A percentile compares a stretch with the other conserved stretches of the same genome.
These are phyloP conservation scores for Egretta garzetta DNA, from an alignment of 2,113 vertebrate genomes.

Conservation along the genomic window DNA sequence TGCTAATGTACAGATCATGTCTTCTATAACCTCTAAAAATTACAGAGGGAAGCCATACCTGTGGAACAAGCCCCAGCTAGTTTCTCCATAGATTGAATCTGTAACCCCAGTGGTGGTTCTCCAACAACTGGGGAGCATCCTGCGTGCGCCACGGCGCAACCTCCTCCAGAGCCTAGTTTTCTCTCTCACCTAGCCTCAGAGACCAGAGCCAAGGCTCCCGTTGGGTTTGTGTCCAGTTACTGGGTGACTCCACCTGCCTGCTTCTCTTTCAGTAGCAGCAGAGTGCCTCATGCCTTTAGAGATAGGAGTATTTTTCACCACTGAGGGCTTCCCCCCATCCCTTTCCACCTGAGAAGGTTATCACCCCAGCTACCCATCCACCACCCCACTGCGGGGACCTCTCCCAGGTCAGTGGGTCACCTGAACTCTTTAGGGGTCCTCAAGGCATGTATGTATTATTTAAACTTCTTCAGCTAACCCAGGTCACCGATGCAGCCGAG, in stretches of 20 bases:
- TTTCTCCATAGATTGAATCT: not conserved
- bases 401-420: too few relatives aligned
- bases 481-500: accelerated
- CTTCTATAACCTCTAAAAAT: not conserved
- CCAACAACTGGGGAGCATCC: not conserved
- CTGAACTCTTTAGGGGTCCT: not conserved
- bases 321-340: not conserved
- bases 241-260: not conserved
- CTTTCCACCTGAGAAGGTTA: not conserved
- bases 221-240: not conserved
- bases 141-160: accelerated
- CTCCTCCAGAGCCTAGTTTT: not conserved
- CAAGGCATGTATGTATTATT: accelerated
- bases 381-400: not conserved
- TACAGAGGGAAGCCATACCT: not conserved
- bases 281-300: not conserved
- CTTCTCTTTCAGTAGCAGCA: not conserved
- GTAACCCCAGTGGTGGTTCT: not conserved
- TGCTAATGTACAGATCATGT: not conserved
- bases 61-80: not conserved
- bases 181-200: not conserved
- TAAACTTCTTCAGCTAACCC: not conserved
- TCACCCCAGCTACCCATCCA: not conserved
- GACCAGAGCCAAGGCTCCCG: not conserved
- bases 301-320: not conserved